Evolutionary conservation across 2,888 invertebrate species (phyloP).

Genomic region (Heliconius cydno): DNA sequence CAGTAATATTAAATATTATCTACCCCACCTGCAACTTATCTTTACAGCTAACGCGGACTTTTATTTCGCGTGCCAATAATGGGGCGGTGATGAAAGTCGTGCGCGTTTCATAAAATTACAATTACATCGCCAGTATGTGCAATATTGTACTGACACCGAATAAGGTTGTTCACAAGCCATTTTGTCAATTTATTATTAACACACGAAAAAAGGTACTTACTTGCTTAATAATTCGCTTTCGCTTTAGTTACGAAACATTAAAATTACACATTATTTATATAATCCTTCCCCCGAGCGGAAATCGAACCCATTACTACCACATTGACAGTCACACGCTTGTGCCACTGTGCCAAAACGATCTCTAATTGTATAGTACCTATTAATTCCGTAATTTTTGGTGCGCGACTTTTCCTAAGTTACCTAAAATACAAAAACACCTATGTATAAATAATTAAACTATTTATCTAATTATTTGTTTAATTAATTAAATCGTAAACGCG

Average conservation of each 20-base stretch:
- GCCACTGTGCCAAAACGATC: too few species aligned
- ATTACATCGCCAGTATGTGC: conserved; percentile 34
- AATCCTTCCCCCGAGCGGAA: too few species aligned
- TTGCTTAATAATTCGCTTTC: background rate
- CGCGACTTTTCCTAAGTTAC: background rate
- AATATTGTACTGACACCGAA: conserved; percentile 40
- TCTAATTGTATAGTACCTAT: too few species aligned
- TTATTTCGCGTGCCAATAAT: conserved; percentile 34
- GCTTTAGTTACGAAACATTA: background rate
- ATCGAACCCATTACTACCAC: too few species aligned
- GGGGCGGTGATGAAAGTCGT: conserved; percentile 36
- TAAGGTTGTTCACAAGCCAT: conserved; percentile 29
- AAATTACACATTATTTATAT: background rate
- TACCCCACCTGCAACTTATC: conserved; percentile 45
- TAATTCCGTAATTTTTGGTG: background rate
- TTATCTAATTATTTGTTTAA: background rate
- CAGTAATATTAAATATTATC: conserved; percentile 46
- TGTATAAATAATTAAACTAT: background rate
- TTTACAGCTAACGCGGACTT: conserved; percentile 38
- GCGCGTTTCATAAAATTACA: conserved; percentile 38
- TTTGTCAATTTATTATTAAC: conserved; percentile 6
- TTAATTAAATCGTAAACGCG: background rate
- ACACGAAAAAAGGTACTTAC: background rate
- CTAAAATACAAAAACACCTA: background rate
- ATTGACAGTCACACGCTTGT: too few species aligned